phyloP scores from a whole-genome alignment of 2,888 invertebrate species.

The Lasius platythorax region DNA sequence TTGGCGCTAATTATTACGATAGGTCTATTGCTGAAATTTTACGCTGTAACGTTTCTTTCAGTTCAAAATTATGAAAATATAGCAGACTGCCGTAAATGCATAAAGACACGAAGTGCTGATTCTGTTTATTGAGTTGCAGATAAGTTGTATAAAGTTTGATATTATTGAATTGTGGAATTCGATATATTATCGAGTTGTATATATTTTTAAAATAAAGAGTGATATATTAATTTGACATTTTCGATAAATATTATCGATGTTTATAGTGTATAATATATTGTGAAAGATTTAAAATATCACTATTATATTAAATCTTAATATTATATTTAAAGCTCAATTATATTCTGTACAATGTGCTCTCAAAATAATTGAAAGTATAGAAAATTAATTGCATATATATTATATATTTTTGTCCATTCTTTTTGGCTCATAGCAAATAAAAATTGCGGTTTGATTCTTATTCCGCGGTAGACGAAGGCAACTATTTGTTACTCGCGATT shows the following conservation, averaged over 20 bases:
- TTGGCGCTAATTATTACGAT: slow-evolving; percentile 29
- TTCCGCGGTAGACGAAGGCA: not conserved
- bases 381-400: not conserved
- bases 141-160: not conserved
- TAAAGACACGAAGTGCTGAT: not conserved
- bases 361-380: not conserved
- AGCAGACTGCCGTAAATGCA: not conserved
- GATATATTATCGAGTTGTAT: not conserved
- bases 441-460: slow-evolving; percentile 13
- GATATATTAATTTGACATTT: not conserved
- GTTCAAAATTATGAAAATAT: not conserved
- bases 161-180: not conserved
- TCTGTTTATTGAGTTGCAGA: not conserved
- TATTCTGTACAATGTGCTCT: not conserved
- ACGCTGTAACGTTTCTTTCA: not conserved
- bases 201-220: not conserved
- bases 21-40: slow-evolving; percentile 33
- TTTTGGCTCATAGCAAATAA: slow-evolving; percentile 10
- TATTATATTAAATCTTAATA: not conserved
- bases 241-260: not conserved
- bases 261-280: not conserved
- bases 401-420: not conserved
- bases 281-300: not conserved
- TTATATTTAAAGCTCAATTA: not conserved
- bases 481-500: slow-evolving; percentile 49